Evolutionary conservation across 2,888 invertebrate genomes (phyloP).

Genomic region (Cerastis rubricosa): DNA sequence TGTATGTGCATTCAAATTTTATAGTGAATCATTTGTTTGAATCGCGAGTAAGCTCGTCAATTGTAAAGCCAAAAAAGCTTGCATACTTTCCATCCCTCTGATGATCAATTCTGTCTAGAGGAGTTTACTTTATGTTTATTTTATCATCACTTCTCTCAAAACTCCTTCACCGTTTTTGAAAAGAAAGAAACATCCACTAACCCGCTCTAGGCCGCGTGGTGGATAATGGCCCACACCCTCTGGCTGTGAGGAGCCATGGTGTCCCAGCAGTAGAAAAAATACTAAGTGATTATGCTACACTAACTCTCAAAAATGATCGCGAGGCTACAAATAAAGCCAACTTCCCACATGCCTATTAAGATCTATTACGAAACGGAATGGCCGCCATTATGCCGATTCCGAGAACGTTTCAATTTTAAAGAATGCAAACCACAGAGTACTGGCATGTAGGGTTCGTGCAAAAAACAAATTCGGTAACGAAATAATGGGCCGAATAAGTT

Average conservation of each 20-base stretch:
- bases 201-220: neutral
- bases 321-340: slow-evolving; percentile 33
- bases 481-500: slow-evolving; percentile 66
- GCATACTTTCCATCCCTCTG: neutral
- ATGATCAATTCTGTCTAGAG: neutral
- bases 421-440: slow-evolving; percentile 55
- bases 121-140: neutral
- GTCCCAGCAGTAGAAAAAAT: neutral
- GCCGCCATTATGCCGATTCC: slow-evolving; percentile 53
- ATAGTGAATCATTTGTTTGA: neutral
- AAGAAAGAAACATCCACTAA: neutral
- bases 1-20: neutral
- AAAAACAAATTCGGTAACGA: slow-evolving; percentile 65
- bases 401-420: slow-evolving; percentile 54
- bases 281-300: neutral
- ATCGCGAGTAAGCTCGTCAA: neutral
- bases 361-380: slow-evolving; percentile 61
- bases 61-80: neutral
- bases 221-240: neutral
- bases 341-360: slow-evolving; percentile 51
- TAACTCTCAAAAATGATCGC: slow-evolving; percentile 14
- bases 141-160: neutral
- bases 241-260: too few species aligned
- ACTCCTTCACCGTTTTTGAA: neutral
- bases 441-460: slow-evolving; percentile 62